Conservation (phyloP, 2,888 invertebrate species). For the Acleris laterana region DNA sequence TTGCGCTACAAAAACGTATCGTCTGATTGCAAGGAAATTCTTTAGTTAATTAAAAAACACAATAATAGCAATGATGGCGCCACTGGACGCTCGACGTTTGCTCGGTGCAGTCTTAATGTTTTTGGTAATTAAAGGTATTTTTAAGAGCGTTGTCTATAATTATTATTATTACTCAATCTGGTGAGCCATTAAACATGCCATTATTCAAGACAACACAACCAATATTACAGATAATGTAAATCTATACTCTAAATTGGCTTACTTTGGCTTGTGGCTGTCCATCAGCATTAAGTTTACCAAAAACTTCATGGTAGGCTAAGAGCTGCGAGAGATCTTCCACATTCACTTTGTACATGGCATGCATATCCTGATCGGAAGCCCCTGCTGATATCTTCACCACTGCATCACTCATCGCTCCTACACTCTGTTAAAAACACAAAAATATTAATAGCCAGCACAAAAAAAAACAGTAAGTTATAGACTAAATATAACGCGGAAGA, state of each 20-base stretch:
- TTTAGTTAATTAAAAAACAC: too few species aligned
- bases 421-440: slow-evolving; percentile 54
- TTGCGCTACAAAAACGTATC: too few species aligned
- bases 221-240: background rate
- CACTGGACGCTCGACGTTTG: too few species aligned
- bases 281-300: slow-evolving; percentile 75
- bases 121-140: too few species aligned
- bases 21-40: too few species aligned
- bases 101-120: too few species aligned
- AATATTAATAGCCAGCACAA: background rate
- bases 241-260: slow-evolving; percentile 9
- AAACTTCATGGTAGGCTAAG: slow-evolving; percentile 94
- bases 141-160: too few species aligned
- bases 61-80: too few species aligned
- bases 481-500: too few species aligned
- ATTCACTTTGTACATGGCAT: slow-evolving; percentile 92
- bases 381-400: slow-evolving; percentile 90
- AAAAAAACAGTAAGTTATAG: too few species aligned
- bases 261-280: slow-evolving; percentile 72
- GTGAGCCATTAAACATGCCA: too few species aligned
- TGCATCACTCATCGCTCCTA: slow-evolving; percentile 84
- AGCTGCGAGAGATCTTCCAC: slow-evolving; percentile 94
- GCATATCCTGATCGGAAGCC: slow-evolving; percentile 88
- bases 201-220: background rate
- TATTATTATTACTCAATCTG: too few species aligned